Evolutionary conservation across 1,140 invertebrate genomes (phyloP).

Genomic region (Sycobia sp.): DNA sequence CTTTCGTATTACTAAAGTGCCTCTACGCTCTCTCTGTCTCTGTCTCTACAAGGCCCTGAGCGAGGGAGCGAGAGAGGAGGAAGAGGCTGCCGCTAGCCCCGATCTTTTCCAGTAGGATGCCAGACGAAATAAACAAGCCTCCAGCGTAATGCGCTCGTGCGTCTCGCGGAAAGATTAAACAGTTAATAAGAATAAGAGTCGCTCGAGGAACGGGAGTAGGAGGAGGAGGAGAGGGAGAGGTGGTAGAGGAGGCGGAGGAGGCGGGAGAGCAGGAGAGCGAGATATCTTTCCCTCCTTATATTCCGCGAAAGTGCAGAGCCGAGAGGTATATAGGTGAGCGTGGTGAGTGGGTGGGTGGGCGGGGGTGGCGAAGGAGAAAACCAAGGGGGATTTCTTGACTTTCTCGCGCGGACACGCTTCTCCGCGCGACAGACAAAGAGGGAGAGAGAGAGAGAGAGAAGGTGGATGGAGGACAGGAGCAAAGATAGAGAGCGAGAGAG

Average conservation of each 20-base stretch:
- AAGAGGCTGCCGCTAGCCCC: slow-evolving; percentile 33
- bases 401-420: slow-evolving; percentile 6
- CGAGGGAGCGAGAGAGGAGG: slow-evolving; percentile 34
- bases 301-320: slow-evolving; percentile 31
- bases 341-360: neutral
- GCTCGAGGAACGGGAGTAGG: slow-evolving; percentile 38
- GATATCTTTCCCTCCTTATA: slow-evolving; percentile 29
- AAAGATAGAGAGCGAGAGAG: too few relatives aligned
- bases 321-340: neutral
- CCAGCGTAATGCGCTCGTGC: slow-evolving; percentile 57
- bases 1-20: slow-evolving; percentile 36
- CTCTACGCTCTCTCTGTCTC: slow-evolving; percentile 22
- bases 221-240: slow-evolving; percentile 28
- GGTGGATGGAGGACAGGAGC: neutral
- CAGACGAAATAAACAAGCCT: slow-evolving; percentile 58
- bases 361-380: slow-evolving; percentile 22
- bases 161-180: slow-evolving; percentile 63
- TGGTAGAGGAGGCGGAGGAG: too few relatives aligned
- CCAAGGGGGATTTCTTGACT: slow-evolving; percentile 27
- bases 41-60: neutral
- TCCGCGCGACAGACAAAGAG: slow-evolving; percentile 13
- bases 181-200: slow-evolving; percentile 65
- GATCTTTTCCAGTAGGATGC: slow-evolving; percentile 15
- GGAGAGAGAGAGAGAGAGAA: slow-evolving; percentile 25
- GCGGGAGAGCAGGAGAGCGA: slow-evolving; percentile 4